Evolutionary conservation across 2,113 vertebrate genomes (phyloP).

Genomic region (Marcusenius ussheri): DNA sequence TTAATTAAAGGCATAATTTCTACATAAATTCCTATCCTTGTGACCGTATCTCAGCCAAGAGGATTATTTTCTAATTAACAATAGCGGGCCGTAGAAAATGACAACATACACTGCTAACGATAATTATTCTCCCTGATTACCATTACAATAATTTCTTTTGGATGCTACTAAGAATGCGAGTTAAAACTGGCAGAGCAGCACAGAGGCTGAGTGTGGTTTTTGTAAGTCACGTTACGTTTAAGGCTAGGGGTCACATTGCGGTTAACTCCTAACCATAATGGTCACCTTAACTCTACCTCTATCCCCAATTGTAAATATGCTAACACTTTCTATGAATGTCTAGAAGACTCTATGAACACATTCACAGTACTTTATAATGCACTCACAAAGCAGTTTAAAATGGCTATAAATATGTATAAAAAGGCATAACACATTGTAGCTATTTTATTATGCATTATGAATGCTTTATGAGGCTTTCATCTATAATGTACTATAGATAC

Average conservation of each 20-base stretch:
- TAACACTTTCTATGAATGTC: not conserved
- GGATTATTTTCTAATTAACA: conserved; percentile 11
- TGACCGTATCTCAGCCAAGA: not conserved
- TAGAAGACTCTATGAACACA: not conserved
- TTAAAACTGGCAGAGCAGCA: not conserved
- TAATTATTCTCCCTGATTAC: not conserved
- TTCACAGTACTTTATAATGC: not conserved
- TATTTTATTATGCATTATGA: not conserved
- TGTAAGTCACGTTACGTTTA: too few species aligned
- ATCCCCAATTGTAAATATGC: not conserved
- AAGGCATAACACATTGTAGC: not conserved
- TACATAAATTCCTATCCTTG: not conserved
- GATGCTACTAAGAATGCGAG: not conserved
- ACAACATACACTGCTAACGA: not conserved
- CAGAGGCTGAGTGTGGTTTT: not conserved
- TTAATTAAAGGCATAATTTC: not conserved
- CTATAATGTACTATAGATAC: not conserved
- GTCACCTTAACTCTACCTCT: not conserved
- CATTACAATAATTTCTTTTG: not conserved
- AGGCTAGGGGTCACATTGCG: not conserved
- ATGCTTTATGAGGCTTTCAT: not conserved
- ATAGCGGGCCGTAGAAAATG: not conserved
- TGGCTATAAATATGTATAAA: not conserved
- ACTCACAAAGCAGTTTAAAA: not conserved
- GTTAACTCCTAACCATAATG: not conserved